phyloP scores from a whole-genome alignment of 2,888 invertebrate species.

The Drosophila anceps region DNA sequence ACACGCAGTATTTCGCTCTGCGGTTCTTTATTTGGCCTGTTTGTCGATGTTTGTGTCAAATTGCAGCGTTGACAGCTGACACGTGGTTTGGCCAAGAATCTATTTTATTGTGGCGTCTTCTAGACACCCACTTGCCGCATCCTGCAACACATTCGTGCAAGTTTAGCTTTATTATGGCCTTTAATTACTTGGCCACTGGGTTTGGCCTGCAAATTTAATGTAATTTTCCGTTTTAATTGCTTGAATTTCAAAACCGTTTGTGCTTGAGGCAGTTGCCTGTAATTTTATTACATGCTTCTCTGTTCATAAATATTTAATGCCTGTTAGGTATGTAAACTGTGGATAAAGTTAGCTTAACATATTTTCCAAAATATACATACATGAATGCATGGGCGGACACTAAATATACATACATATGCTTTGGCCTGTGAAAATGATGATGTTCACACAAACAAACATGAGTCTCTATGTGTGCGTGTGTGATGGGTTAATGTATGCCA shows the following conservation, averaged over 20 bases:
- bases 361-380: slow-evolving; percentile 1
- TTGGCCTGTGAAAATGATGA: slow-evolving; percentile 27
- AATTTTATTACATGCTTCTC: slow-evolving; percentile 70
- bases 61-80: slow-evolving; percentile 74
- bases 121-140: slow-evolving; percentile 3
- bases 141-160: slow-evolving; percentile 34
- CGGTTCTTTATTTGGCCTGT: slow-evolving; percentile 27
- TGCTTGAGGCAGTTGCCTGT: slow-evolving; percentile 56
- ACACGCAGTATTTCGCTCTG: slow-evolving; percentile 20
- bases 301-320: slow-evolving; percentile 77
- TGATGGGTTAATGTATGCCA: slow-evolving; percentile 28
- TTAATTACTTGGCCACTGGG: slow-evolving; percentile 72
- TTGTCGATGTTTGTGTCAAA: slow-evolving; percentile 49
- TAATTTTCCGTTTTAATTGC: slow-evolving; percentile 51
- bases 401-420: slow-evolving; percentile 11
- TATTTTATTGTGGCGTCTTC: slow-evolving; percentile 11
- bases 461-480: slow-evolving; percentile 48
- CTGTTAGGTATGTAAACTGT: slow-evolving; percentile 56
- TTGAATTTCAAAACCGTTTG: slow-evolving; percentile 68
- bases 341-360: slow-evolving; percentile 23
- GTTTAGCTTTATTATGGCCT: slow-evolving; percentile 64
- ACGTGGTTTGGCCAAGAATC: slow-evolving; percentile 54
- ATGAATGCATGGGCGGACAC: slow-evolving; percentile 6
- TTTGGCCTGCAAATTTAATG: slow-evolving; percentile 62
- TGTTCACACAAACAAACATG: slow-evolving; percentile 4